Evolutionary conservation across 2,797 vertebrate species (phyloP).

Genomic region (Hippocampus kuda): DNA sequence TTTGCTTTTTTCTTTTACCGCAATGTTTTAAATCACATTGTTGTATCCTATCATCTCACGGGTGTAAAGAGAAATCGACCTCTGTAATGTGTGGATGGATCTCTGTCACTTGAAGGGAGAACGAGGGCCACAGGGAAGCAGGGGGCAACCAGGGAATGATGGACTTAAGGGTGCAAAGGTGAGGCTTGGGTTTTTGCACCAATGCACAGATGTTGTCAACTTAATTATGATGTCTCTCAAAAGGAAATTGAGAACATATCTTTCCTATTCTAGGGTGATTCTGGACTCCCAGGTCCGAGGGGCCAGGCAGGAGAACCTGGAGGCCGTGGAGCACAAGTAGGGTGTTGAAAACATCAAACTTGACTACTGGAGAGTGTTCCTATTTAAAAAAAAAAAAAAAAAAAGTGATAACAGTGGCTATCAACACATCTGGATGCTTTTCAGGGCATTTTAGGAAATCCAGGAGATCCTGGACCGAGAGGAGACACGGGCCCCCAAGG

Average conservation of each 20-base stretch:
- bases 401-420: background rate
- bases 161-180: constrained; percentile 69
- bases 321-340: constrained; percentile 77
- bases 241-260: background rate
- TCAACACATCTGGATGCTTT: constrained; percentile 14
- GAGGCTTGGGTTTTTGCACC: constrained; percentile 4
- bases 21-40: too few species aligned
- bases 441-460: constrained; percentile 82
- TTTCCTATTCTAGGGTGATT: constrained; percentile 73
- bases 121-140: constrained; percentile 60
- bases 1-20: too few species aligned
- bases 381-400: background rate
- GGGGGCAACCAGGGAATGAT: constrained; percentile 62
- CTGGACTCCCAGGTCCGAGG: constrained; percentile 83
- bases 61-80: too few species aligned
- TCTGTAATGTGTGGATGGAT: background rate
- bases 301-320: constrained; percentile 73
- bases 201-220: background rate
- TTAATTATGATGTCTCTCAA: background rate
- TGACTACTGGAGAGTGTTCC: background rate
- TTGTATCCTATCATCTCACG: too few species aligned
- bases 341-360: constrained; percentile 31
- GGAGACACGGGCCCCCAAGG: constrained; percentile 77
- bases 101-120: constrained; percentile 61
- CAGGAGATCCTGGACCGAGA: constrained; percentile 82